Evolutionary conservation across 2,113 vertebrate genomes (phyloP), one percentile per base, ranked within the genome.

Genomic region (Sardina pilchardus): DNA sequence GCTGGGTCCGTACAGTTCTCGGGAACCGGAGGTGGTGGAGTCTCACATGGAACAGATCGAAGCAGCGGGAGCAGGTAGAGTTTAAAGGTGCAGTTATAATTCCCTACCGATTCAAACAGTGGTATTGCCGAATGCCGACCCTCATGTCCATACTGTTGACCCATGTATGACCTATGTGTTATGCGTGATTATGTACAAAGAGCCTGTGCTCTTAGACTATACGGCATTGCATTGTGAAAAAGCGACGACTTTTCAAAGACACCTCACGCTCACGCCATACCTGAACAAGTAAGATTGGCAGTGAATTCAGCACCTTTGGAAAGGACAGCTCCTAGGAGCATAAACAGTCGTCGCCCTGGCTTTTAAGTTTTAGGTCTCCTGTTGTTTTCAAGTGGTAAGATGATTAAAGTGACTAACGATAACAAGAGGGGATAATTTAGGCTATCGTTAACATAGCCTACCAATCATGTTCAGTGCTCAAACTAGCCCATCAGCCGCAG

Each of bases 1-100:
- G 43, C 93, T 97, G 80, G 96, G 96, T n/a, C 95, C 96, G 53
- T 97, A 98, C 95, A 97, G 97, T 91, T 97, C 97, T 43, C 95
- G 96, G 87, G 96, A 97, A 91, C 96, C 96, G 0, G 90, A 90
- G 3, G 95, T 97, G 59, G 91, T 97, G 85, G 95, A 96, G 87
- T 94, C 96, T 2, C 97, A 97, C 90, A 96, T 96, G 96, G 90
- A 90, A 53, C 97, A 96, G 90, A 96, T 97, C 34, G 94, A 93
- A 86, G 95, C 95, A 7, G 96, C 96, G 4, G 96, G 96, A 89
- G 95, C 97, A 92, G 97, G 97, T 97, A 78, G 71, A 78, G 71
- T 78, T 34, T 78, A 16, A 78, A 78, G 71, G 71, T 78, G 71
- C 71, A 36, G 71, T 36, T 78, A 78, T 78, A 78, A 78, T 78